Evolutionary conservation across 2,113 vertebrate genomes (phyloP).

Genomic region (Nesospiza acunhae): DNA sequence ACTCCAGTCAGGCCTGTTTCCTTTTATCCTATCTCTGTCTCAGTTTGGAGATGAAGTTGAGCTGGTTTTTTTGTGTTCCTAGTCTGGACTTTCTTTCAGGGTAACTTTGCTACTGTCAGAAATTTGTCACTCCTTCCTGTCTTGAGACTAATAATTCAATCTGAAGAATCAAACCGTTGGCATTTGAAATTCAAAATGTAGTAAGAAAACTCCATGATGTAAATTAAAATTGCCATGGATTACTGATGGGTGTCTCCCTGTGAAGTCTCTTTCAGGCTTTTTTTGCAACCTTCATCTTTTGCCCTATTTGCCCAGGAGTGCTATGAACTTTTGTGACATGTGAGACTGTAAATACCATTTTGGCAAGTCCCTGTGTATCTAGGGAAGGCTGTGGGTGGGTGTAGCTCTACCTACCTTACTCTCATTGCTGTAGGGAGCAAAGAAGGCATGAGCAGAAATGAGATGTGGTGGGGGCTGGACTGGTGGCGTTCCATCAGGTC

Average conservation of each 20-base stretch:
- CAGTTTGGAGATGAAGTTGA: not conserved
- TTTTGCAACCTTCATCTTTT: not conserved
- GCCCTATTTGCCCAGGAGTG: not conserved
- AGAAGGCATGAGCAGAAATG: not conserved
- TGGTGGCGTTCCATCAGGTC: conserved; percentile 31
- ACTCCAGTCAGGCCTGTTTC: not conserved
- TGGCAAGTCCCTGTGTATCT: not conserved
- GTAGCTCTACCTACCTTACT: not conserved
- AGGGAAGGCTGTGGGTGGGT: not conserved
- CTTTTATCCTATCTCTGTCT: not conserved
- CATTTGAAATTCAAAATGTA: not conserved
- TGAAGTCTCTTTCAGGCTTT: not conserved
- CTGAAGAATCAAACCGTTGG: not conserved
- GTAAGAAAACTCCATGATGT: not conserved
- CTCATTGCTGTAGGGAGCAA: not conserved
- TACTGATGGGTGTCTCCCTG: not conserved
- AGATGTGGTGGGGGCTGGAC: not conserved
- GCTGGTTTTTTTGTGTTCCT: not conserved
- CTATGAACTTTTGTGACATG: not conserved
- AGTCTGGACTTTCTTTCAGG: not conserved
- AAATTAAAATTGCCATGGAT: not conserved
- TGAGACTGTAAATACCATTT: not conserved
- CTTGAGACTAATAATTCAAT: not conserved
- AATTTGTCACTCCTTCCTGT: not conserved
- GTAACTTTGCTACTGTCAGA: not conserved